Conservation (phyloP, 2,888 invertebrate species). For the Dione juno region DNA sequence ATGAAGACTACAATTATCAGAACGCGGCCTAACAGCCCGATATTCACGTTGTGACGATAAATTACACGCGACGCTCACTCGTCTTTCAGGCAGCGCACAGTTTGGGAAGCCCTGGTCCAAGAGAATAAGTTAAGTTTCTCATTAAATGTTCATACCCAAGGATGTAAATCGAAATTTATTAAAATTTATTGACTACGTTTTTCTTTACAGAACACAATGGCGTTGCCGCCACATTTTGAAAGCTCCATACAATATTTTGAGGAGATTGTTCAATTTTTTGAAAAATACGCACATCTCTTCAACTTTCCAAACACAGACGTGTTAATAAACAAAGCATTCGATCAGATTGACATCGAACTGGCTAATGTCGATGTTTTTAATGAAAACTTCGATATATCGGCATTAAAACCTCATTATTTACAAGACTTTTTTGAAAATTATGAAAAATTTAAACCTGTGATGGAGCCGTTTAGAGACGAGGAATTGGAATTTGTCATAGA, state of each 20-base stretch:
- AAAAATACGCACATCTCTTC: conserved; percentile 85
- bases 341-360: conserved; percentile 76
- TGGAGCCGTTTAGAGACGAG: conserved; percentile 50
- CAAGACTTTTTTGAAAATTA: conserved; percentile 55
- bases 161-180: too few species aligned
- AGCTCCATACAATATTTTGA: conserved; percentile 79
- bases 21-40: too few species aligned
- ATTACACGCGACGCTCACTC: too few species aligned
- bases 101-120: too few species aligned
- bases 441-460: conserved; percentile 52
- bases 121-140: too few species aligned
- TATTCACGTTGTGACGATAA: too few species aligned
- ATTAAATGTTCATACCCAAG: too few species aligned
- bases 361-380: conserved; percentile 53
- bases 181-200: too few species aligned
- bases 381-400: conserved; percentile 50
- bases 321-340: conserved; percentile 80
- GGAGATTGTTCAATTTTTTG: conserved; percentile 82
- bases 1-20: too few species aligned
- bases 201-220: conserved; percentile 54
- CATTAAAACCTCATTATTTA: conserved; percentile 53
- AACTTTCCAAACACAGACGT: conserved; percentile 86
- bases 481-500: conserved; percentile 53
- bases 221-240: conserved; percentile 59
- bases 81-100: too few species aligned